Evolutionary conservation across 2,888 invertebrate species (phyloP), one percentile per base, ranked within the genome.

Genomic region (Anoplius nigerrimus): DNA sequence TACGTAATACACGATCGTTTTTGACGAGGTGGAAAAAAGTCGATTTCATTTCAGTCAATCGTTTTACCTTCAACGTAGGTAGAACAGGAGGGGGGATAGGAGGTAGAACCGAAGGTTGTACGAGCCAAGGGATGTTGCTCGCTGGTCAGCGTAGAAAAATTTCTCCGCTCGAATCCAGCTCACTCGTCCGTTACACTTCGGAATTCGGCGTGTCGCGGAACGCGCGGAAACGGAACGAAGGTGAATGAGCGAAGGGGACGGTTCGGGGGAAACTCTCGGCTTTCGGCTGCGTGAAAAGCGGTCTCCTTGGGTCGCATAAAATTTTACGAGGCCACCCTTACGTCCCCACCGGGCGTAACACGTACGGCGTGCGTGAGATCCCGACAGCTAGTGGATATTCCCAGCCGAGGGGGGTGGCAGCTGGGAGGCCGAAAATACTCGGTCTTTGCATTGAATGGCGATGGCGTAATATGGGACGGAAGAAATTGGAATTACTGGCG

Each of bases 271-370:
- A 46, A 53, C 21, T 48, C 24, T 45, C 53, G 43, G 52, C 51
- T 69, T 27, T 57, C 55, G 54, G 5, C 16, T 45, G 34, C 22
- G 48, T 66, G 62, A 22, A 62, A 59, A 75, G 75, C 70, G 70
- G 72, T 69, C 70, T 71, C 67, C 15, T 58, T 24, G 71, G 70
- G 52, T 62, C 58, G 61, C 66, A 78, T 78, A 77, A 77, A 78
- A 72, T 75, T 75, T 77, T 78, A 78, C 68, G 66, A 65, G 34
- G 4, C 34, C 24, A 6, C 53, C 8, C 48, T 48, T 48, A 4
- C 48, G 3, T 18, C 16, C 48, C 48, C 48, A 16, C 5, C 2
- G 48, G n/a, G 16, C 48, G 48, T 48, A 18, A 48, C 48, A 48
- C 65, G 69, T 64, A 74, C 74, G 58, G 68, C 61, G 48, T 52